Percentiles rank a stretch among this genome's conserved stretches.
Conservation (phyloP, 2,888 invertebrate genomes). For the Spisula solida region DNA sequence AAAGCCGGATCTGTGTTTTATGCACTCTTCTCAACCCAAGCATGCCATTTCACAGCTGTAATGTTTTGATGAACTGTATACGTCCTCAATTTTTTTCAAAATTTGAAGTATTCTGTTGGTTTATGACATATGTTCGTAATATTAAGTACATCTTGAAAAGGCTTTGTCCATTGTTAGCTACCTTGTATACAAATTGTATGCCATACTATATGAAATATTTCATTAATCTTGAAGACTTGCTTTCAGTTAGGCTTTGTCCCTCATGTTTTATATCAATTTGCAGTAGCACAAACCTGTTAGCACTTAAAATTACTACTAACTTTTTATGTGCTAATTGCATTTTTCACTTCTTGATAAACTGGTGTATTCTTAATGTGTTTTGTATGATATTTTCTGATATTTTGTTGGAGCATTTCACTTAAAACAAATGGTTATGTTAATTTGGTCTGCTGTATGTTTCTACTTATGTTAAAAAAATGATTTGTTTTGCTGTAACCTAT, state of each 20-base stretch:
- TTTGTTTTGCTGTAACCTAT: neutral
- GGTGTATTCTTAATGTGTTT: neutral
- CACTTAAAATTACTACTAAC: neutral
- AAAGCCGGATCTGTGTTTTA: too few species aligned
- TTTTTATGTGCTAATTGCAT: constrained; percentile 11
- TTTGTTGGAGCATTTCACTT: constrained; percentile 6
- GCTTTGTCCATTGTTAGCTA: too few species aligned
- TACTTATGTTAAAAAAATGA: constrained; percentile 1
- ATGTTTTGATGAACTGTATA: too few species aligned
- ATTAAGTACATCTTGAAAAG: too few species aligned
- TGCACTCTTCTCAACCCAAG: too few species aligned
- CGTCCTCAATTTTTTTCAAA: too few species aligned
- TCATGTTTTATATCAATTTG: neutral
- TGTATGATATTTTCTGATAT: neutral
- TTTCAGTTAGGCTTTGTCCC: neutral
- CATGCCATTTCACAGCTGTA: too few species aligned
- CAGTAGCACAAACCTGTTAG: constrained; percentile 2
- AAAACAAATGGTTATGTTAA: neutral
- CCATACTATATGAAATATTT: too few species aligned
- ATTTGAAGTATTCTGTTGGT: too few species aligned
- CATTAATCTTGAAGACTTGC: neutral
- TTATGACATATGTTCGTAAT: too few species aligned
- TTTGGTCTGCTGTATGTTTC: neutral
- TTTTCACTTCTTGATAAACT: constrained; percentile 10
- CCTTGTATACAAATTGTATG: too few species aligned